Percentiles rank a stretch among this genome's conserved stretches.
These are phyloP conservation scores for Onychostoma macrolepis DNA, from an alignment of 2,113 vertebrate species.

Conservation along the genomic window DNA sequence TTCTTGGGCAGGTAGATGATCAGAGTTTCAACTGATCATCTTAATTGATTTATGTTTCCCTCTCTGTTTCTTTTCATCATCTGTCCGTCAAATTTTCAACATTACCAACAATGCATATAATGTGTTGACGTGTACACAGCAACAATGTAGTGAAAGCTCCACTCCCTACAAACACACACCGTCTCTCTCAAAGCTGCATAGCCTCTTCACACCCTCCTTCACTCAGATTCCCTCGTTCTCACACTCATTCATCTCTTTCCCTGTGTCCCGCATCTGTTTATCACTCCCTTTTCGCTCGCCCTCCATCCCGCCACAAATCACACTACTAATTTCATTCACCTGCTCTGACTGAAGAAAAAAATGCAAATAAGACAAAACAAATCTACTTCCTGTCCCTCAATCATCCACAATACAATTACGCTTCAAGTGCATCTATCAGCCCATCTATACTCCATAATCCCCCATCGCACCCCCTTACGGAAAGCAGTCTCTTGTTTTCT, in stretches of 20 bases:
- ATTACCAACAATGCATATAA: conserved; percentile 26
- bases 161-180: not conserved
- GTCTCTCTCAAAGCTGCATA: not conserved
- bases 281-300: conserved; percentile 64
- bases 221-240: conserved; percentile 54
- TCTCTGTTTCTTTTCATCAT: not conserved
- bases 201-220: conserved; percentile 35
- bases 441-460: conserved; percentile 29
- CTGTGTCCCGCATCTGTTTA: conserved; percentile 55
- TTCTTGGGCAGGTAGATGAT: conserved; percentile 1
- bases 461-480: conserved; percentile 2
- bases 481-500: conserved; percentile 51
- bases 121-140: conserved; percentile 35
- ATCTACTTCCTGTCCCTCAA: conserved; percentile 32
- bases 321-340: conserved; percentile 45
- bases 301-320: conserved; percentile 37
- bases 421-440: conserved; percentile 35
- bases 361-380: conserved; percentile 34
- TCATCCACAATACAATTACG: conserved; percentile 36
- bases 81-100: not conserved
- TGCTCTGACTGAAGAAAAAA: conserved; percentile 38
- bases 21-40: conserved; percentile 42
- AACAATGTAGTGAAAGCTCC: conserved; percentile 11
- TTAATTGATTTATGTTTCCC: conserved; percentile 55
- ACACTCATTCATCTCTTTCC: conserved; percentile 44